These are phyloP conservation scores for Chrysolina americana DNA, from an alignment of 2,888 invertebrate species.

Conservation along the genomic window DNA sequence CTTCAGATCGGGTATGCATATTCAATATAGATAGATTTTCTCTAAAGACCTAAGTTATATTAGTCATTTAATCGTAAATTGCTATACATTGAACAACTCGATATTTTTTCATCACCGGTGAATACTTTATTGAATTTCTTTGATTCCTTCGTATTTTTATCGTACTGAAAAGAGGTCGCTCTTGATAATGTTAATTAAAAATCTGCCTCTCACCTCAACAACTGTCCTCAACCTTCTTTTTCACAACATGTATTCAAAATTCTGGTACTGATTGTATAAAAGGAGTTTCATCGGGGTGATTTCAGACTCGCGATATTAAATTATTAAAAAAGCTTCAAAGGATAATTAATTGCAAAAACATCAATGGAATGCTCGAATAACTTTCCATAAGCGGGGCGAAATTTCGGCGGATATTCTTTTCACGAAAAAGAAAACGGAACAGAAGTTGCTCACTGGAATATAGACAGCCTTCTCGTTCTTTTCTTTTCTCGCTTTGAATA, in stretches of 20 bases:
- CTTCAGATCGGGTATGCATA: too few relatives aligned
- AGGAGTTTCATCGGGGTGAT: neutral
- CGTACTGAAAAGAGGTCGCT: too few relatives aligned
- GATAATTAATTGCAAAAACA: neutral
- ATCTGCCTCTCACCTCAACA: too few relatives aligned
- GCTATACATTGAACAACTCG: too few relatives aligned
- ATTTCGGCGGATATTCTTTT: neutral
- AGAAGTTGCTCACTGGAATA: neutral
- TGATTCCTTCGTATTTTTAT: too few relatives aligned
- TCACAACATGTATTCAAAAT: neutral
- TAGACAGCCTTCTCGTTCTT: neutral
- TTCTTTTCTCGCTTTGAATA: neutral
- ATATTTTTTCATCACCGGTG: too few relatives aligned
- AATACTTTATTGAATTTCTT: too few relatives aligned
- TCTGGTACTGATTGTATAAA: neutral
- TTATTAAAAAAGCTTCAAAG: neutral
- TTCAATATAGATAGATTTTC: too few relatives aligned
- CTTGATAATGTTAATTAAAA: too few relatives aligned
- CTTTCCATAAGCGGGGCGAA: neutral
- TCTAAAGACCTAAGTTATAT: too few relatives aligned
- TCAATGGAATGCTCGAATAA: neutral
- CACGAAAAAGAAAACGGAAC: neutral
- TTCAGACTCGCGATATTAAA: neutral
- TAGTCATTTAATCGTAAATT: too few relatives aligned
- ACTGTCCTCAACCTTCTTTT: too few relatives aligned